phyloP scores from a whole-genome alignment of 1,140 invertebrate genomes.

The Euwallacea fornicatus region DNA sequence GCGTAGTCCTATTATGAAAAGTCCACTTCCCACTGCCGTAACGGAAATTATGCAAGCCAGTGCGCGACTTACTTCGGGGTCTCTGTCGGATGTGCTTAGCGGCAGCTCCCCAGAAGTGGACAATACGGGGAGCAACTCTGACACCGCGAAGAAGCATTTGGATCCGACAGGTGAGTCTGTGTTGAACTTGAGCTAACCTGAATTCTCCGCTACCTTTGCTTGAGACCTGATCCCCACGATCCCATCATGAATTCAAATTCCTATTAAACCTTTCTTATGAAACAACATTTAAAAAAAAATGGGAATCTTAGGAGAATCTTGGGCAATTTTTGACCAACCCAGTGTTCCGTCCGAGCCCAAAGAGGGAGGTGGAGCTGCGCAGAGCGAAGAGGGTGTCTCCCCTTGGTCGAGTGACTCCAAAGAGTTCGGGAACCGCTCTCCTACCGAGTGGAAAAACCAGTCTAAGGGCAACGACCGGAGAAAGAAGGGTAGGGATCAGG shows the following conservation, averaged over 20 bases:
- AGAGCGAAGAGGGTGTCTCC: slow-evolving; percentile 62
- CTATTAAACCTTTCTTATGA: no score
- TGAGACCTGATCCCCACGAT: no score
- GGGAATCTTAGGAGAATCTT: slow-evolving; percentile 45
- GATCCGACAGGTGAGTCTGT: slow-evolving; percentile 46
- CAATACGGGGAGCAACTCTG: slow-evolving; percentile 55
- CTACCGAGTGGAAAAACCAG: slow-evolving; percentile 56
- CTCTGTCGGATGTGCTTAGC: slow-evolving; percentile 61
- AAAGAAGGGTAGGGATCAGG: slow-evolving; percentile 55
- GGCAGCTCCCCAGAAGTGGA: slow-evolving; percentile 62
- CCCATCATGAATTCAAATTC: no score
- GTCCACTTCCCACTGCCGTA: slow-evolving; percentile 50
- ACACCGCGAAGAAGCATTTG: slow-evolving; percentile 43
- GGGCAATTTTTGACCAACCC: slow-evolving; percentile 52
- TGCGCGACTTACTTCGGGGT: slow-evolving; percentile 57
- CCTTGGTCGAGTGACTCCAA: slow-evolving; percentile 78
- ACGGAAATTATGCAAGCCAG: slow-evolving; percentile 51
- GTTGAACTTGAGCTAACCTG: no score
- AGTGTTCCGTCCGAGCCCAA: slow-evolving; percentile 41
- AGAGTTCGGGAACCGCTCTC: slow-evolving; percentile 59
- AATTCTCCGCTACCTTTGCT: no score
- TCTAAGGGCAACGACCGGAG: slow-evolving; percentile 52
- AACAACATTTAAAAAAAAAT: not conserved
- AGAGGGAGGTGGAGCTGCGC: slow-evolving; percentile 49
- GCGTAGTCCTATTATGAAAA: slow-evolving; percentile 44